Percentiles rank a stretch among this genome's conserved stretches.
Conservation (phyloP, 2,113 vertebrate genomes). For the Ranitomeya variabilis region DNA sequence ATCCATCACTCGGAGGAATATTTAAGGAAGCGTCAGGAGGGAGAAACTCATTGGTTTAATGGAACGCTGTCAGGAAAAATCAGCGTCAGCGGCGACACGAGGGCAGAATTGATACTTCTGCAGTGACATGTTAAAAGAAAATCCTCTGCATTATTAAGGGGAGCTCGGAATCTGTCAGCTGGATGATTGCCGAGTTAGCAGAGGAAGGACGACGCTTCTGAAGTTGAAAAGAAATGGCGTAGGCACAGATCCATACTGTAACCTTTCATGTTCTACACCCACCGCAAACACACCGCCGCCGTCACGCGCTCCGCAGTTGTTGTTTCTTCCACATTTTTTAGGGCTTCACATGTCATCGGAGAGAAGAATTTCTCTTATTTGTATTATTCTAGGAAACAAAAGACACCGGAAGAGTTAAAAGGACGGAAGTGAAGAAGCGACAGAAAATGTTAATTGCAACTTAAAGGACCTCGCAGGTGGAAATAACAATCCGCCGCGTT, state of each 20-base stretch:
- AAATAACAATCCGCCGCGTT: background rate
- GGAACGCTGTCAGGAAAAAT: slow-evolving; percentile 84
- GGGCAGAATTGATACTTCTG: slow-evolving; percentile 82
- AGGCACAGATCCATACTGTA: slow-evolving; percentile 73
- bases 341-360: slow-evolving; percentile 68
- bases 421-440: slow-evolving; percentile 62
- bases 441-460: background rate
- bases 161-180: slow-evolving; percentile 79
- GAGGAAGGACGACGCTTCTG: slow-evolving; percentile 75
- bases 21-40: slow-evolving; percentile 74
- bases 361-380: slow-evolving; percentile 50
- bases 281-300: slow-evolving; percentile 72
- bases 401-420: slow-evolving; percentile 64
- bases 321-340: slow-evolving; percentile 68
- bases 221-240: slow-evolving; percentile 73
- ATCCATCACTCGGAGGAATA: slow-evolving; percentile 76
- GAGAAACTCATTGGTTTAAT: slow-evolving; percentile 84
- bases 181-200: slow-evolving; percentile 83
- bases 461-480: background rate
- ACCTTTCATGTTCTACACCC: slow-evolving; percentile 75
- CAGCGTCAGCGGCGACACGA: slow-evolving; percentile 78
- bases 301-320: slow-evolving; percentile 76
- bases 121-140: slow-evolving; percentile 85
- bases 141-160: slow-evolving; percentile 86
- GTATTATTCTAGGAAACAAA: slow-evolving; percentile 66